Percentiles rank a stretch among this genome's conserved stretches.
phyloP scores from a whole-genome alignment of 2,797 vertebrate genomes.

The Dermochelys coriacea region DNA sequence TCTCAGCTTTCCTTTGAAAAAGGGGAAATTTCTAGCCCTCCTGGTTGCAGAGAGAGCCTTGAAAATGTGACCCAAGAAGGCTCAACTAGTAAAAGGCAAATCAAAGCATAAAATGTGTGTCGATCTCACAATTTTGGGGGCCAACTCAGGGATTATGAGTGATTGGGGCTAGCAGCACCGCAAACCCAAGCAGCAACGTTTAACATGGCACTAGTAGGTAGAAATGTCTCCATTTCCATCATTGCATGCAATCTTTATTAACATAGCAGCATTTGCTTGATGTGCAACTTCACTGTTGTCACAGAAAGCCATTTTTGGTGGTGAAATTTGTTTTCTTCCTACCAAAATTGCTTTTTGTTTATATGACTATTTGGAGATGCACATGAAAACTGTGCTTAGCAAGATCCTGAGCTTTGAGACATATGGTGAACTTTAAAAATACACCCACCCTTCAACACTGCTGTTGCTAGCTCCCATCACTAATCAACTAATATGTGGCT shows the following conservation, averaged over 20 bases:
- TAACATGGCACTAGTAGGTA: neutral
- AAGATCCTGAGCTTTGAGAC: neutral
- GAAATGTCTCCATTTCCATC: neutral
- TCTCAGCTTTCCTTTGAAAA: neutral
- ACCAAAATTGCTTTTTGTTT: neutral
- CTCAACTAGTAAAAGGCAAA: neutral
- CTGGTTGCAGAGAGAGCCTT: neutral
- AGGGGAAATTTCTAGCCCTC: neutral
- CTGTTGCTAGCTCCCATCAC: neutral
- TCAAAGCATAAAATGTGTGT: neutral
- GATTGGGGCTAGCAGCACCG: accelerated
- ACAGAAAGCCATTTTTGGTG: accelerated
- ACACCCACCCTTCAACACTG: neutral
- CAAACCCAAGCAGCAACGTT: neutral
- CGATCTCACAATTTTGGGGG: neutral
- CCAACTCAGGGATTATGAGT: neutral
- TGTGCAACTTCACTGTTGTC: neutral
- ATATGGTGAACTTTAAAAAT: neutral
- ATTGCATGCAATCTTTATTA: accelerated
- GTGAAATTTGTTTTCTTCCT: neutral
- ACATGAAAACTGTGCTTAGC: neutral
- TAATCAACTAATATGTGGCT: neutral
- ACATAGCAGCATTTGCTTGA: neutral
- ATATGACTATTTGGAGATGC: neutral
- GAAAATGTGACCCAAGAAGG: neutral